Base-by-base conservation (phyloP, 2,888 invertebrate genomes). In the Chrysodeixis includens region DNA sequence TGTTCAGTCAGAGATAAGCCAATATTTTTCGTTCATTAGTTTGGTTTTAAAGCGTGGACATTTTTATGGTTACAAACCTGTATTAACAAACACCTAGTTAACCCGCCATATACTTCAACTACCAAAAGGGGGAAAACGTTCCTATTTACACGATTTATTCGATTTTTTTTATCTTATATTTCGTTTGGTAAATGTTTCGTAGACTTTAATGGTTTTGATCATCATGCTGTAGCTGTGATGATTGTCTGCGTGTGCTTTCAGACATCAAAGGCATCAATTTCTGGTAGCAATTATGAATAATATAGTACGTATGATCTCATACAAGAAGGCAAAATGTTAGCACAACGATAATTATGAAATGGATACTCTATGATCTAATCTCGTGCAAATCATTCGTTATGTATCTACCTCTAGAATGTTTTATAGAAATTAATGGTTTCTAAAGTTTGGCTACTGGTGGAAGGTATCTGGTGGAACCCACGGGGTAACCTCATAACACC, bases 41-140 rank as follows among this genome's bases (percentile, higher is more conserved):
- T 82, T 61, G 91, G 88, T 86, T 84, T 83, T 79, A 83, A 93
- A 93, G 92, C 87, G 86, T 89, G 86, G 86, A 79, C 84, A 82
- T 69, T 69, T 81, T 79, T 74, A 54, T 71, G 60, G 73, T 81
- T 88, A 68, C 22, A 57, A 51, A 78, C 76, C n/a, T 84, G 26
- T 91, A 88, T 88, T 90, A 89, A 86, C 82, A 67, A 85, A 79
- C 79, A 85, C 84, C 85, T 83, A 70, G 78, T 82, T 78, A 76
- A 85, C 86, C 89, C 82, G 71, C 79, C 75, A 70, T 62, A 44
- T 56, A 9, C 51, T 44, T 61, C 30, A 64, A 56, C 56, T 60
- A 54, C 46, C 30, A 20, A 44, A 18, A 26, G 40, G 54, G 64
- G 62, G 46, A 63, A 57, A 16, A 66, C 71, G 82, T 82, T 82